Evolutionary conservation across 2,888 invertebrate genomes (phyloP).

Genomic region (Spialia ferax): DNA sequence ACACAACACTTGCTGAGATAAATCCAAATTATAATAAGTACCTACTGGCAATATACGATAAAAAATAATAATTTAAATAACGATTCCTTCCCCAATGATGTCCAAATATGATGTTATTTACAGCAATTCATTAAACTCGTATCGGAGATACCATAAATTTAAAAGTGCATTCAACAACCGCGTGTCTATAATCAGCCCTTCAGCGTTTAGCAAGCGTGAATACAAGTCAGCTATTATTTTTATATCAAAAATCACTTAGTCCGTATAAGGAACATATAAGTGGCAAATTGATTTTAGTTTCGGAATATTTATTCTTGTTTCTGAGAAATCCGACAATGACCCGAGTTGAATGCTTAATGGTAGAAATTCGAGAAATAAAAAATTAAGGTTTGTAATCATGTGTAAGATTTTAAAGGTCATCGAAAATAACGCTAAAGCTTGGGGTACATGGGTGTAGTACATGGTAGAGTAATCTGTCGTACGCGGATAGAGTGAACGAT

Average conservation of each 20-base stretch:
- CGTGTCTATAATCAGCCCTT: constrained; percentile 15
- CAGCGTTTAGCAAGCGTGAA: constrained; percentile 20
- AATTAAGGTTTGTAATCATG: not conserved
- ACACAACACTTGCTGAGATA: too few species aligned
- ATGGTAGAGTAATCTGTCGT: too few species aligned
- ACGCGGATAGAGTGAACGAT: too few species aligned
- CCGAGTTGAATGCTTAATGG: constrained; percentile 28
- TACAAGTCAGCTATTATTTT: constrained; percentile 37
- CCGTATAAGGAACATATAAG: constrained; percentile 27
- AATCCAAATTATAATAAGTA: too few species aligned
- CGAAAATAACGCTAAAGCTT: too few species aligned
- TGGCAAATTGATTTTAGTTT: constrained; percentile 35
- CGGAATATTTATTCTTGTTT: constrained; percentile 33
- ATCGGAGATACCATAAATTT: not conserved
- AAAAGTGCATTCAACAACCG: not conserved
- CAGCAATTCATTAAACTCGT: not conserved
- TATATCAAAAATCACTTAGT: constrained; percentile 38
- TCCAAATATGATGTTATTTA: not conserved
- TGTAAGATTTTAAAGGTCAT: not conserved
- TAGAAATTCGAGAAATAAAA: constrained; percentile 14
- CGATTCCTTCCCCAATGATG: not conserved
- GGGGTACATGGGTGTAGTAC: too few species aligned
- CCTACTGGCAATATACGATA: too few species aligned
- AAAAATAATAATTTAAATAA: too few species aligned
- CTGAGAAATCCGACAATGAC: constrained; percentile 36